Evolutionary conservation across 2,797 vertebrate species (phyloP), one percentile per base, ranked within the genome.

Genomic region (Telmatherina bonti): DNA sequence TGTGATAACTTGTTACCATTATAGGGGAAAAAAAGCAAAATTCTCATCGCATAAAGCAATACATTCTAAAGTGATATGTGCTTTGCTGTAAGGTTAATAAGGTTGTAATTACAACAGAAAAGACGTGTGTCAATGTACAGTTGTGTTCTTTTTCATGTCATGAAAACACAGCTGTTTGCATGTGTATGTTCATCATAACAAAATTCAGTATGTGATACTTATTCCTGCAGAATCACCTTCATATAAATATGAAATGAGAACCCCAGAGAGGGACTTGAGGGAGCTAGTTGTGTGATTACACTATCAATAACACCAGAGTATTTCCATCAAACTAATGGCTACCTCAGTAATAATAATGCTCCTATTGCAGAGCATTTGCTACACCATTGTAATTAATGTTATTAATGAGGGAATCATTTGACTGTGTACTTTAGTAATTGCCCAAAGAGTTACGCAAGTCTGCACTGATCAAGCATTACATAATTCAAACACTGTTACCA

Each of bases 391-490:
- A 87, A 90, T 90, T 85, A 88, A 79, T 89, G 66, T 83, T 82
- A 90, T 89, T 87, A 86, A 90, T 90, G 82, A 79, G 67, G 51
- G 57, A 86, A 82, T 85, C 55, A 33, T 81, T 80, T 20, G n/a
- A 68, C 81, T 80, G 81, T 88, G 79, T 89, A 82, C 86, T 89
- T 73, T 81, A 73, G 82, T 89, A 83, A 89, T 90, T 90, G 83
- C 83, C 73, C 67, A 54, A 53, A 74, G 74, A 88, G 84, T 65
- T 70, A 72, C 47, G 57, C 74, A 73, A 81, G 67, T 89, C 80
- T 74, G n/a, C 74, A 18, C 43, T 60, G 83, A 82, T 79, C 82
- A 67, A 75, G 62, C 52, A 51, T 89, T 88, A 86, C 86, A 93
- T 92, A 89, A 91, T 89, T 88, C 86, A 89, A 80, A 81, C 65